These are phyloP conservation scores for Nestor notabilis DNA, from an alignment of 2,113 vertebrate genomes.

Conservation along the genomic window DNA sequence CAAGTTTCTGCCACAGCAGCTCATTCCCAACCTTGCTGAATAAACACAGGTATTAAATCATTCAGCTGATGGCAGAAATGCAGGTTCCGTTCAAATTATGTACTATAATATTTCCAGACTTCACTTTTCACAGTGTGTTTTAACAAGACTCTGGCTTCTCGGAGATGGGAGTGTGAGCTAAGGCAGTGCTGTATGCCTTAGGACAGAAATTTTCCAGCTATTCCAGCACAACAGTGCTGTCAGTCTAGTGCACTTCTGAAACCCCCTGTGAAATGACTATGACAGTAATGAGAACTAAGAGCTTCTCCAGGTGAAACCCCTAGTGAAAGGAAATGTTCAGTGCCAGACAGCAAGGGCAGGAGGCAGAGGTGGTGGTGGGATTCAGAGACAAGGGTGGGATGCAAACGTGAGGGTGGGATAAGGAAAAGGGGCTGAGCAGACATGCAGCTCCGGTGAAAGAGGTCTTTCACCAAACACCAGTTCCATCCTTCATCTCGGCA, in stretches of 20 bases:
- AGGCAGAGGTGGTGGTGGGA: not conserved
- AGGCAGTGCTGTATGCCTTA: not conserved
- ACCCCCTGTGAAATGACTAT: not conserved
- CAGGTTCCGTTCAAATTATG: not conserved
- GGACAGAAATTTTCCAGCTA: not conserved
- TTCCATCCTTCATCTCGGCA: not conserved
- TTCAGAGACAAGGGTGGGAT: not conserved
- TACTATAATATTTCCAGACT: not conserved
- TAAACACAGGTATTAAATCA: slow-evolving; percentile 27
- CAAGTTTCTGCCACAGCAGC: not conserved
- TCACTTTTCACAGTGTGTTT: not conserved
- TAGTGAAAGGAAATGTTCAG: not conserved
- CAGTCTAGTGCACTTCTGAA: not conserved
- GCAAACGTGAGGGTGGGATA: accelerated
- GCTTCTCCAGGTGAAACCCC: not conserved
- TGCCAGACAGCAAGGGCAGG: not conserved
- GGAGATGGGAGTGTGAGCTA: not conserved
- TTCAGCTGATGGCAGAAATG: not conserved
- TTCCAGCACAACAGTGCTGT: not conserved
- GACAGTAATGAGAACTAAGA: not conserved
- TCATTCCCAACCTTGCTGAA: slow-evolving; percentile 2
- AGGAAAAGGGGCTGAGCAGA: not conserved
- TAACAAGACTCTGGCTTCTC: not conserved
- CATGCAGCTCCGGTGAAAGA: accelerated
- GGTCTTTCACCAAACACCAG: not conserved